These are phyloP conservation scores for Halichondria panicea DNA, from an alignment of 37 sponge, comb jelly and placozoan genomes.

Conservation along the genomic window DNA sequence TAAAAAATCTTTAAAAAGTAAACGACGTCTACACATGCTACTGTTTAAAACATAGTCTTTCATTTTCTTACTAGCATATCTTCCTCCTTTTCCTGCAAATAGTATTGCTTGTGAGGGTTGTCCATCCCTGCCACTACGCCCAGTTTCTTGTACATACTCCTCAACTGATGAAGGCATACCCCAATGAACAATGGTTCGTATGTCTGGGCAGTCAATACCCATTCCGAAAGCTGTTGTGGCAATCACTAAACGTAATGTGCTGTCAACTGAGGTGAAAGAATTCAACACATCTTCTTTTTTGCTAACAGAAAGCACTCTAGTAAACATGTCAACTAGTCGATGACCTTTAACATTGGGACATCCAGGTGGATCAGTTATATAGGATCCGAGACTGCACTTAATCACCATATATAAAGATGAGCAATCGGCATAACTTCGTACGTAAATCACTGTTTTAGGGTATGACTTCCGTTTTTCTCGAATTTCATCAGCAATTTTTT, in stretches of 20 bases:
- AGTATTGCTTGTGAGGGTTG: constrained; percentile 23
- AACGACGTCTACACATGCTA: background rate
- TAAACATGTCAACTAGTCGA: constrained; percentile 45
- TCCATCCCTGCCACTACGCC: constrained; percentile 54
- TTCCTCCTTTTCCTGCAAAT: constrained; percentile 6
- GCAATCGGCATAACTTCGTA: constrained; percentile 13
- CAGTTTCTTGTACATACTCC: constrained; percentile 56
- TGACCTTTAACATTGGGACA: constrained; percentile 4
- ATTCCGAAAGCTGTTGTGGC: constrained; percentile 59
- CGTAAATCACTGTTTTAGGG: constrained; percentile 46
- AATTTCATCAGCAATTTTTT: constrained; percentile 1
- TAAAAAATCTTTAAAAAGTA: constrained; percentile 18
- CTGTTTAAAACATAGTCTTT: background rate
- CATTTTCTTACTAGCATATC: background rate
- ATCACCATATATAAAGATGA: constrained; percentile 10
- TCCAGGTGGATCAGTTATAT: constrained; percentile 54
- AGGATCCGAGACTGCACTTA: constrained; percentile 9
- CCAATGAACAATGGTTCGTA: constrained; percentile 34
- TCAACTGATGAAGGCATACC: constrained; percentile 35
- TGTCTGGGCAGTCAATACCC: constrained; percentile 53
- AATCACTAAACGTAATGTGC: constrained; percentile 29
- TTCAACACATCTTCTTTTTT: constrained; percentile 33
- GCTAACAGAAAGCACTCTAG: constrained; percentile 3
- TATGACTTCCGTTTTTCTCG: background rate
- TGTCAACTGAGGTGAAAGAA: constrained; percentile 3